Evolutionary conservation across 2,113 vertebrate genomes (phyloP), one percentile per base, ranked within the genome.

Genomic region (Synchiropus splendidus): DNA sequence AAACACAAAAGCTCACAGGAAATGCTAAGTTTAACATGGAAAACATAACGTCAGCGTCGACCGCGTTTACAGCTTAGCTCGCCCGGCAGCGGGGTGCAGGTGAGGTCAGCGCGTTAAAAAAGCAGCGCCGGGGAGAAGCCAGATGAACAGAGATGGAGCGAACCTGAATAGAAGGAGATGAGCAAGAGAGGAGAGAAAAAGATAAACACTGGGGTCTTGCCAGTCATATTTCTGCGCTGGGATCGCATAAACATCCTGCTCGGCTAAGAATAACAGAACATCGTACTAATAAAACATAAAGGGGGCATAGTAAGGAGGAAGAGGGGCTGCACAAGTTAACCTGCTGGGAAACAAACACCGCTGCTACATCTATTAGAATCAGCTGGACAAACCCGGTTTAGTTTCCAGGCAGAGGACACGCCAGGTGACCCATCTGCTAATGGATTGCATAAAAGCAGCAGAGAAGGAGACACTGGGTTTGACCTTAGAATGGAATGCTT

Each of bases 201-300:
- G 68, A 75, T 81, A 86, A 85, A 86, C 83, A 85, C 60, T 71
- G 33, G 1, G 63, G 54, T 58, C 42, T 67, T 75, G 75, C 75
- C 78, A 82, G 77, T 73, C 70, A 85, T 85, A 82, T 82, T 86
- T 86, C 79, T 79, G 61, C 64, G 64, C 37, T 1, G 44, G 74
- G 77, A 80, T 81, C 48, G 47, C 78, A 72, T 84, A 87, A 87
- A 86, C 84, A 87, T 87, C 85, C 85, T 85, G 85, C 78, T 81
- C 53, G 1, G 72, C 81, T 80, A 83, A 82, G 81, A 85, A 87
- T 81, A 85, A 83, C 82, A 85, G 81, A 85, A 75, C 75, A 70
- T 64, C 42, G 48, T 58, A 59, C 73, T 74, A 84, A 85, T 83
- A 82, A 83, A 85, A 80, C 78, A 82, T 61, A 68, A 75, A 74